Conservation (phyloP, 2,797 vertebrate species). For the Otolemur crassicaudatus region DNA sequence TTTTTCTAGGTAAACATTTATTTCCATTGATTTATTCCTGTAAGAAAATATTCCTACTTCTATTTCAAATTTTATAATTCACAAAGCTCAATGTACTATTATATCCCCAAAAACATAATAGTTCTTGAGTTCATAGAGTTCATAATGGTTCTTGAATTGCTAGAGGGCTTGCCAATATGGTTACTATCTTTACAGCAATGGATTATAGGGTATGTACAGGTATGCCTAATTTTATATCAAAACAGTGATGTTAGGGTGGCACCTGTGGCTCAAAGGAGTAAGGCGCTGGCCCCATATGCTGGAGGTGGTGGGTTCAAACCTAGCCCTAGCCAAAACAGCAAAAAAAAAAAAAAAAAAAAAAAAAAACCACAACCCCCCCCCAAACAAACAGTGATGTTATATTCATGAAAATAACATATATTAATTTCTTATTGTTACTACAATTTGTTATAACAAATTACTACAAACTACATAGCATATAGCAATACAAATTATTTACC, state of each 20-base stretch:
- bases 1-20: neutral
- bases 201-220: neutral
- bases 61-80: neutral
- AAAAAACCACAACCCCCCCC: too few species aligned
- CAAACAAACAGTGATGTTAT: neutral
- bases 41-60: neutral
- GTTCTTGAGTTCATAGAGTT: neutral
- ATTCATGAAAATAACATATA: neutral
- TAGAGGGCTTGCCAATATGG: neutral
- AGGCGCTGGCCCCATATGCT: too few species aligned
- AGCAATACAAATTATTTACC: neutral
- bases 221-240: neutral
- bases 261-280: too few species aligned
- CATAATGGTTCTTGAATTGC: neutral
- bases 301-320: too few species aligned
- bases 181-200: neutral
- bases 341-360: too few species aligned
- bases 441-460: neutral
- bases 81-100: neutral
- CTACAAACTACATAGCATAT: neutral
- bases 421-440: neutral
- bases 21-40: neutral
- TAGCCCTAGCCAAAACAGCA: too few species aligned
- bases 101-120: neutral
- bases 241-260: neutral